A percentile compares a stretch with the other conserved stretches of the same genome.
These are phyloP conservation scores for Crotalus tigris DNA, from an alignment of 2,113 vertebrate genomes.

Conservation along the genomic window DNA sequence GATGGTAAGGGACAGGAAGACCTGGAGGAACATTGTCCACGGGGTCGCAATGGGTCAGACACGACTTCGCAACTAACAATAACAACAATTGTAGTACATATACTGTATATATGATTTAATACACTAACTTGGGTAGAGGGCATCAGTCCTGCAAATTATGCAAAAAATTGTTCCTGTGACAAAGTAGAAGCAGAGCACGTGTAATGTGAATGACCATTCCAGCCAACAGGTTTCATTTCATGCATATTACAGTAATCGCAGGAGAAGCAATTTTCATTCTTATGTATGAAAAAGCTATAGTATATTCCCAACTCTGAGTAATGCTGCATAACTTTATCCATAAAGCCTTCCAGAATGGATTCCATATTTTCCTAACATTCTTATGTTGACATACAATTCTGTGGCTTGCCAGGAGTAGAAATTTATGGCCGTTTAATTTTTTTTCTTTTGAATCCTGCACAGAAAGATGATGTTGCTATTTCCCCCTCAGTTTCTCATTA, in stretches of 20 bases:
- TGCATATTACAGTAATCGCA: neutral
- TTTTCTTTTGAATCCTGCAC: neutral
- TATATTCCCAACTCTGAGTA: neutral
- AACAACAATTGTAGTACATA: too few relatives aligned
- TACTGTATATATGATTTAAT: neutral
- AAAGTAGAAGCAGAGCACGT: neutral
- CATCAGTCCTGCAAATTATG: neutral
- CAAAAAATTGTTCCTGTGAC: neutral
- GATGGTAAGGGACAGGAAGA: too few relatives aligned
- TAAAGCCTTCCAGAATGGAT: neutral
- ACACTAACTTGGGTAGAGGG: neutral
- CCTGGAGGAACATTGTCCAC: too few relatives aligned
- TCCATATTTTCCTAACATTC: neutral
- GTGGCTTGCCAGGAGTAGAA: neutral
- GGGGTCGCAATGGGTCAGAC: too few relatives aligned
- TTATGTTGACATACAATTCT: neutral
- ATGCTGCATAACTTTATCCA: neutral
- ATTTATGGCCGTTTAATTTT: neutral
- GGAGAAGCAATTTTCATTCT: neutral
- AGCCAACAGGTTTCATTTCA: neutral
- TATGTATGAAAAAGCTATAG: neutral
- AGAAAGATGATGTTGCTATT: constrained; percentile 50
- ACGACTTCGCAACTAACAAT: too few relatives aligned
- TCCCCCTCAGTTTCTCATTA: neutral
- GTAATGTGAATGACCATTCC: neutral